phyloP scores from a whole-genome alignment of 2,113 vertebrate species.

The Cettia cetti region DNA sequence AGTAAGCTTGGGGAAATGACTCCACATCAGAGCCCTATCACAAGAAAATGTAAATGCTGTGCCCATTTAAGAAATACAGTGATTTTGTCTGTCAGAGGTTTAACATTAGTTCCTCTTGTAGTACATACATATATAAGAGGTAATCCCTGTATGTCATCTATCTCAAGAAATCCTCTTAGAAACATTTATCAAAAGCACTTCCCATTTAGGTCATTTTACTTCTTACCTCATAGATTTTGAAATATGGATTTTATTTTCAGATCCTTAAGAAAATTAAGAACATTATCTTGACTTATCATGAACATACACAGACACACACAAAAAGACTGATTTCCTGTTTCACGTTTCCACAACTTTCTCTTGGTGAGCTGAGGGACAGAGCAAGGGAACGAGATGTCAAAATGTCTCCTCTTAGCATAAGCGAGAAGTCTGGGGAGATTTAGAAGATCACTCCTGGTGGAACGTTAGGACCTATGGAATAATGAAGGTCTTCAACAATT shows the following conservation, averaged over 20 bases:
- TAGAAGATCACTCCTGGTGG: not conserved
- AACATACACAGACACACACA: not conserved
- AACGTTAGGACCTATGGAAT: not conserved
- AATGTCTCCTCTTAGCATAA: not conserved
- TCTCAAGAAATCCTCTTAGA: slow-evolving; percentile 17
- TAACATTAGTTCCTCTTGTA: not conserved
- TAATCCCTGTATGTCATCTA: not conserved
- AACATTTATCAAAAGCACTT: not conserved
- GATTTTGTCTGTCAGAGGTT: not conserved
- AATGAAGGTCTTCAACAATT: not conserved
- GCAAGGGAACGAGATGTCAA: accelerated
- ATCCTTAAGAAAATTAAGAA: not conserved
- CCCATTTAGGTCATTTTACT: not conserved
- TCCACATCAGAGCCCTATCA: not conserved
- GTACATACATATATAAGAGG: not conserved
- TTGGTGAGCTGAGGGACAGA: not conserved
- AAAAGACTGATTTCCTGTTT: not conserved
- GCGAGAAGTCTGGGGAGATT: not conserved
- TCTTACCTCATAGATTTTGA: not conserved
- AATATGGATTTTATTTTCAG: not conserved
- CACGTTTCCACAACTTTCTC: not conserved
- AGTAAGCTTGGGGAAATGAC: not conserved
- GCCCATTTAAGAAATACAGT: not conserved
- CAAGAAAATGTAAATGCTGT: not conserved
- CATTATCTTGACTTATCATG: not conserved